Percentiles rank a stretch among this genome's conserved stretches.
Conservation (phyloP, 2,113 vertebrate genomes). For the Silurus meridionalis region DNA sequence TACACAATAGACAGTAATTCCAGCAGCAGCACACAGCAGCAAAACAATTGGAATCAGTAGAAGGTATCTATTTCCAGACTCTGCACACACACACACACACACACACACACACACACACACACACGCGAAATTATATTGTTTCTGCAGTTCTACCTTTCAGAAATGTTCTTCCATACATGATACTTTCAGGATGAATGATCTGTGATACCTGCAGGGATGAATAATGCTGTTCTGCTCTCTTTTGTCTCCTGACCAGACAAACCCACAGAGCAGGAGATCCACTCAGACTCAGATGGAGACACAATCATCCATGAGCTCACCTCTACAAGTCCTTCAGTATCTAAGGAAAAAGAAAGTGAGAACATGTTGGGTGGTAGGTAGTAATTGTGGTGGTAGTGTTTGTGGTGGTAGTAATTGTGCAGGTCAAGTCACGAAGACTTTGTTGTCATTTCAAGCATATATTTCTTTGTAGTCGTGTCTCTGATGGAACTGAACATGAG, state of each 20-base stretch:
- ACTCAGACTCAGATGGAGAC: conserved; percentile 24
- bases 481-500: background rate
- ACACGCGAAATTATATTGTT: background rate
- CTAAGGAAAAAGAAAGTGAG: background rate
- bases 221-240: conserved; percentile 18
- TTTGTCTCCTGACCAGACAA: conserved; percentile 15
- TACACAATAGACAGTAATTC: no score
- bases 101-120: background rate
- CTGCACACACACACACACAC: background rate
- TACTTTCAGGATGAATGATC: background rate
- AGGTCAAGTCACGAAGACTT: no score
- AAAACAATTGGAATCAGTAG: no score
- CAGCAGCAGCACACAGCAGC: no score
- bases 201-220: background rate
- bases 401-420: no score
- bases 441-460: no score
- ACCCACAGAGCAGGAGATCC: conserved; percentile 47
- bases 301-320: conserved; percentile 29
- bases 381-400: no score
- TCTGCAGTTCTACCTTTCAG: background rate
- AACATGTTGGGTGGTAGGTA: background rate
- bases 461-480: background rate
- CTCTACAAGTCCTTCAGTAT: conserved; percentile 10
- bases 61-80: background rate
- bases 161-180: background rate